phyloP scores from a whole-genome alignment of 2,113 vertebrate species.

The Gymnogyps californianus region DNA sequence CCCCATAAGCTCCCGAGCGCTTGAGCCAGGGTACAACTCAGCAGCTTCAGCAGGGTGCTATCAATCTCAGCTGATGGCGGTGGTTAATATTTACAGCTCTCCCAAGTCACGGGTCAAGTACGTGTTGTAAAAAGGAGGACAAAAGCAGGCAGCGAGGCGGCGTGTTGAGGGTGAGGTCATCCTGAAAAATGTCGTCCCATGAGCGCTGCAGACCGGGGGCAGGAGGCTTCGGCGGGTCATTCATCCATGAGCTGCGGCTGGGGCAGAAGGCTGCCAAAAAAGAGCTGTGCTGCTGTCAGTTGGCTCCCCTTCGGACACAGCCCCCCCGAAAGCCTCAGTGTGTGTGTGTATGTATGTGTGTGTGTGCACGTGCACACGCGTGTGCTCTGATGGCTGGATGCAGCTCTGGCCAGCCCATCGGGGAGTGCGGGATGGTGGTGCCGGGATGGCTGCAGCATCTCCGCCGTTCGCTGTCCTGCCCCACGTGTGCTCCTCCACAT shows the following conservation, averaged over 20 bases:
- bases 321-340: rapidly evolving
- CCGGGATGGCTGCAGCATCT: background rate
- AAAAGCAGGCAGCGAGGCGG: background rate
- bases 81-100: background rate
- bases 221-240: background rate
- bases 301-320: background rate
- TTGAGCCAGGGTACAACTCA: background rate
- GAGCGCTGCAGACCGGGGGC: background rate
- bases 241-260: background rate
- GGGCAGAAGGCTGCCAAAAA: background rate
- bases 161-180: background rate
- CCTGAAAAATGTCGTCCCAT: rapidly evolving
- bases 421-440: no score
- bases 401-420: background rate
- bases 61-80: background rate
- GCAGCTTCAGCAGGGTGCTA: background rate
- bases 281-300: background rate
- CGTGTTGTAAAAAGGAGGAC: background rate
- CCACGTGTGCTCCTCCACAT: rapidly evolving
- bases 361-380: no score
- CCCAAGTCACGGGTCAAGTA: background rate
- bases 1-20: rapidly evolving
- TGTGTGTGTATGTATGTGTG: no score
- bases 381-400: rapidly evolving
- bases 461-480: rapidly evolving